A percentile compares a stretch with the other conserved stretches of the same genome.
These are phyloP conservation scores for Homalodisca vitripennis DNA, from an alignment of 1,140 invertebrate genomes.

Conservation along the genomic window DNA sequence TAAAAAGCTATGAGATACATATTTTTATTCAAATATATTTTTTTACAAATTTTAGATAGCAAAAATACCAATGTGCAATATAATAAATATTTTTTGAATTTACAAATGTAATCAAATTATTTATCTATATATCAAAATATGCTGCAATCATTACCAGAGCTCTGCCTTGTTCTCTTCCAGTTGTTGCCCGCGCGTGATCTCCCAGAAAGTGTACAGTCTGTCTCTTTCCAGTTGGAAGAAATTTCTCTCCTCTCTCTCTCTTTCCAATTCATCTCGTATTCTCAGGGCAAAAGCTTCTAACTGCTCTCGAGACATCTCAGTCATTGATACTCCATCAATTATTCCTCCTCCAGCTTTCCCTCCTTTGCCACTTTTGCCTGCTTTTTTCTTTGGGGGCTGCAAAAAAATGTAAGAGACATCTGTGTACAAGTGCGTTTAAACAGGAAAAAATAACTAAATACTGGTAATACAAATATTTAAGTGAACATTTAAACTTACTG, in stretches of 20 bases:
- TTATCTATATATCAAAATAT: not conserved
- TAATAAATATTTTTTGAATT: not conserved
- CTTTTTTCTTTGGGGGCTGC: constrained; percentile 40
- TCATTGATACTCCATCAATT: constrained; percentile 88
- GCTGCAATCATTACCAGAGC: constrained; percentile 55
- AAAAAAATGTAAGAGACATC: not conserved
- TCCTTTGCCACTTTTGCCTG: constrained; percentile 45
- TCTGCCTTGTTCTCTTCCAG: constrained; percentile 75
- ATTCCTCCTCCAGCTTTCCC: constrained; percentile 54
- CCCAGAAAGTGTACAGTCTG: constrained; percentile 93
- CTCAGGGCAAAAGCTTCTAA: constrained; percentile 83
- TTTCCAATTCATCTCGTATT: constrained; percentile 89
- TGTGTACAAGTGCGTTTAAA: too few relatives aligned
- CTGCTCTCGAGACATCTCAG: constrained; percentile 92
- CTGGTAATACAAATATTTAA: too few relatives aligned
- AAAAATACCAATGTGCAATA: too few relatives aligned
- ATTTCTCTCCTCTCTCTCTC: constrained; percentile 92
- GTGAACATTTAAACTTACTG: too few relatives aligned
- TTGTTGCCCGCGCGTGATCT: constrained; percentile 82
- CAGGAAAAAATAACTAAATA: too few relatives aligned
- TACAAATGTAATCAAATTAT: not conserved
- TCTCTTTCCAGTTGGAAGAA: constrained; percentile 95
- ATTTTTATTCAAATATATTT: not conserved
- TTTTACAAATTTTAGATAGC: not conserved
- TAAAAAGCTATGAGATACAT: too few relatives aligned